Base-by-base conservation (phyloP, 2,113 vertebrate genomes). In the Odontesthes bonariensis region DNA sequence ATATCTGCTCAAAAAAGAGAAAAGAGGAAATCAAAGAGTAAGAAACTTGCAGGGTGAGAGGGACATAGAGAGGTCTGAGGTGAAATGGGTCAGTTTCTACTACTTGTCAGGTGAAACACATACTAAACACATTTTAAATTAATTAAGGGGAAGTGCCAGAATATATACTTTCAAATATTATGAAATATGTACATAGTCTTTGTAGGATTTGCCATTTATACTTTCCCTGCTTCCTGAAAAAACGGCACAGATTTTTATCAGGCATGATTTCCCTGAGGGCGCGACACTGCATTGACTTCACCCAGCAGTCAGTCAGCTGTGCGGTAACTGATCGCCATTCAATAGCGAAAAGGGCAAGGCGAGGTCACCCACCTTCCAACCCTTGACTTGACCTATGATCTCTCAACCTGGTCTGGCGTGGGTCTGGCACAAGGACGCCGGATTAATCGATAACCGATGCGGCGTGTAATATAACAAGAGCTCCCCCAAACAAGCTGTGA, bases 341-440 rank as follows among this genome's bases (percentile, higher is more conserved):
- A 75, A 69, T 73, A 61, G 79, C 40, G 31, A 70, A 79, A n/a
- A 79, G 53, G 72, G 72, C 64, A 83, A 83, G 69, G 83, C 83
- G 69, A 73, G 81, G 87, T 85, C 71, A 14, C 16, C 5, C 40
- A 72, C 69, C 79, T 69, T 10, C 8, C 68, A 52, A 88, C 78
- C 66, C 68, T 56, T 82, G 66, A 88, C 86, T 75, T 75, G 70
- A 62, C 22, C 23, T 31, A 16, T 86, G 83, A 89, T 64, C 85
- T 40, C 13, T 8, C 53, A 55, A 79, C 76, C 79, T 78, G 68
- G 53, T 87, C 82, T 40, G 31, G 56, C 17, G 52, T 74, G 83
- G 78, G 83, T 77, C 89, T 89, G 88, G 89, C 62, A 9, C 77
- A 7, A 59, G 74, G 88, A 87, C 77, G 81, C 84, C 2, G 17